Conservation (phyloP, 2,797 vertebrate genomes). For the Buphagus erythrorhynchus region DNA sequence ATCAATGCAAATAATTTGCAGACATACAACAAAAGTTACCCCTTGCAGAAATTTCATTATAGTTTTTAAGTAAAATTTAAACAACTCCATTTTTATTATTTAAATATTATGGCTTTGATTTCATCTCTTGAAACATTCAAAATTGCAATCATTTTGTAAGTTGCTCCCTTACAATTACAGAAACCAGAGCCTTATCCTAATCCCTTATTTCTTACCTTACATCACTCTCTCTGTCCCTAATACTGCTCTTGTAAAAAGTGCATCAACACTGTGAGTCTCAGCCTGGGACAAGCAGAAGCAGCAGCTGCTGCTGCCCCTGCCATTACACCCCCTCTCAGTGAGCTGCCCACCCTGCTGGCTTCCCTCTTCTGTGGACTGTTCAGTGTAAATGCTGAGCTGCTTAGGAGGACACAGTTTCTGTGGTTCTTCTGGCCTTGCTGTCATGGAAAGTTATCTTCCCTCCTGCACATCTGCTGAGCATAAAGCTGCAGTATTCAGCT, state of each 20-base stretch:
- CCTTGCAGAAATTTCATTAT: neutral
- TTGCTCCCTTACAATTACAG: neutral
- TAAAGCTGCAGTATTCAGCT: neutral
- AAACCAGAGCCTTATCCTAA: neutral
- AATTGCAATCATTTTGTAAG: neutral
- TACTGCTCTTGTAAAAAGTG: neutral
- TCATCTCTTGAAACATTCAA: neutral
- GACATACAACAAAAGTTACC: neutral
- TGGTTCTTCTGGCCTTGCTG: neutral
- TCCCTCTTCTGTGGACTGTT: neutral
- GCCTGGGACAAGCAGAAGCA: neutral
- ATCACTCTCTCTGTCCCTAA: neutral
- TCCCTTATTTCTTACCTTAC: neutral
- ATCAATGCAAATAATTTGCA: neutral
- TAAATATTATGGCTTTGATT: neutral
- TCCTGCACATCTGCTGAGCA: neutral
- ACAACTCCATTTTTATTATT: neutral
- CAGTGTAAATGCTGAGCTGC: neutral
- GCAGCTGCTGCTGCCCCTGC: neutral
- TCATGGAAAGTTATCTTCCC: neutral
- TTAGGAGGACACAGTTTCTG: neutral
- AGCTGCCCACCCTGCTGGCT: neutral
- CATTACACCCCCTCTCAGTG: accelerated
- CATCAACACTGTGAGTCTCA: neutral
- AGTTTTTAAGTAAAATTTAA: neutral